Evolutionary conservation across 2,888 invertebrate species (phyloP).

Genomic region (Operophtera brumata): DNA sequence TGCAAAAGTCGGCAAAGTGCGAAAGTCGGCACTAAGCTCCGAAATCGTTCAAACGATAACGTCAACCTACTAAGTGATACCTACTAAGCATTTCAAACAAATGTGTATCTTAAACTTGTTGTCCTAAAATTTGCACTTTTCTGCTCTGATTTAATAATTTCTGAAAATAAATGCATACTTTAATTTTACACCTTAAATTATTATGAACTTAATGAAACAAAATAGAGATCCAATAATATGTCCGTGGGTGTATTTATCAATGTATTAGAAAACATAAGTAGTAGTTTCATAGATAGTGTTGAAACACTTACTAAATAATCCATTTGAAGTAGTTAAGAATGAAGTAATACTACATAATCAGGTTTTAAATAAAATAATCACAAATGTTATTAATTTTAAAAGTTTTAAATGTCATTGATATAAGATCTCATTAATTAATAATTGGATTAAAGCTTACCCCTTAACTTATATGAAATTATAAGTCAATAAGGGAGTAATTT

Average conservation of each 20-base stretch:
- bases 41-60: no score
- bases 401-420: conserved; percentile 15
- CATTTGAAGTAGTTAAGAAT: neutral
- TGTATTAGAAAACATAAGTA: neutral
- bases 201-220: no score
- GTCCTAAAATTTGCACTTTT: no score
- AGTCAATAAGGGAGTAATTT: neutral
- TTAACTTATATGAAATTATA: conserved; percentile 1
- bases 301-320: neutral
- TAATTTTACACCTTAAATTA: no score
- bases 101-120: no score
- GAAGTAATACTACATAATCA: conserved; percentile 1
- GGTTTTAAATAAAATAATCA: neutral
- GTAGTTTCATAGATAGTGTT: neutral
- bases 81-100: no score
- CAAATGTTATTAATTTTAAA: conserved; percentile 1
- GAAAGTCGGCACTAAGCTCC: no score
- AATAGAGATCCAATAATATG: no score
- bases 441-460: conserved; percentile 15
- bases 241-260: neutral
- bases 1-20: no score
- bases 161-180: no score
- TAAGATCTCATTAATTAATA: conserved; percentile 37
- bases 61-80: no score
- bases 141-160: no score